Percentiles rank a stretch among this genome's conserved stretches.
These are phyloP conservation scores for Mionectes olivaceus DNA, from an alignment of 2,797 vertebrate genomes.

Conservation along the genomic window DNA sequence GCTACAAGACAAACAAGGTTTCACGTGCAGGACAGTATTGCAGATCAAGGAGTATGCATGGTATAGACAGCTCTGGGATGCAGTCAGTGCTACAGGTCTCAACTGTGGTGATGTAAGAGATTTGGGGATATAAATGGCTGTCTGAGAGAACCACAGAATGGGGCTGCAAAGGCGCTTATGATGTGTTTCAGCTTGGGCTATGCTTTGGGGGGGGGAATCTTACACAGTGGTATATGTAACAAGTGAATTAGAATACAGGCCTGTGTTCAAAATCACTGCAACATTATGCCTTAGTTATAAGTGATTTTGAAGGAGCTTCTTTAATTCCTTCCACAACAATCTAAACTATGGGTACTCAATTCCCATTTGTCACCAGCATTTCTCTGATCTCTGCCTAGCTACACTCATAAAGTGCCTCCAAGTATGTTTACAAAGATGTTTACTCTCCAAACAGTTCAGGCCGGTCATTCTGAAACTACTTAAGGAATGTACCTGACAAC, in stretches of 20 bases:
- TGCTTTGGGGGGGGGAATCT: neutral
- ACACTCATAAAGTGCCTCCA: neutral
- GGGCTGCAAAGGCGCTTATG: neutral
- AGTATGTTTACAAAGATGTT: slow-evolving; percentile 45
- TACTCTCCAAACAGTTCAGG: slow-evolving; percentile 50
- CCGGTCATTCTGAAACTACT: slow-evolving; percentile 25
- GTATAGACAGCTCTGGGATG: neutral
- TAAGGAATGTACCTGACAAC: slow-evolving; percentile 41
- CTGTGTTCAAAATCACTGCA: neutral
- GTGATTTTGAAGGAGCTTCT: neutral
- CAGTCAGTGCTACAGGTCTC: neutral
- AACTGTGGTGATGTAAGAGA: neutral
- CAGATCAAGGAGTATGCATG: neutral
- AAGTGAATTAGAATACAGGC: neutral
- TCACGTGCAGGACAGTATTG: neutral
- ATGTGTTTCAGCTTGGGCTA: neutral
- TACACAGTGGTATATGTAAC: neutral
- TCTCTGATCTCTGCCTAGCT: slow-evolving; percentile 30
- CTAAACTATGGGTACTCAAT: neutral
- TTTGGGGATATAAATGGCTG: neutral
- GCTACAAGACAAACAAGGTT: neutral
- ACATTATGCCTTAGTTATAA: neutral
- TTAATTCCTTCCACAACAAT: neutral
- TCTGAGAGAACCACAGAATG: neutral
- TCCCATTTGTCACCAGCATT: neutral